Evolutionary conservation across 2,113 vertebrate genomes (phyloP).

Genomic region (Scomber colias): DNA sequence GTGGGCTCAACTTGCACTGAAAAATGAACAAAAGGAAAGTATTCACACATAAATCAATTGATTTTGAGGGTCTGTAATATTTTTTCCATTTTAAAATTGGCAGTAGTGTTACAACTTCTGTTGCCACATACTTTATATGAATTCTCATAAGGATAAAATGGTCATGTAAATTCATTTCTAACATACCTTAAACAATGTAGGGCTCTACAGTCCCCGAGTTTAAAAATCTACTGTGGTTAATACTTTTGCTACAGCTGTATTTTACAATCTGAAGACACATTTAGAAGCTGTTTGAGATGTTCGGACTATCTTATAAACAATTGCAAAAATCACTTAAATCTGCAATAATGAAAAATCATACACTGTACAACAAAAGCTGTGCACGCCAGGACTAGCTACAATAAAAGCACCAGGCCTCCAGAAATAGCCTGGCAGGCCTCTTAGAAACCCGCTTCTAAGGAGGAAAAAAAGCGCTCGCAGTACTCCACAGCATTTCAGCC

Average conservation of each 20-base stretch:
- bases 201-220: background rate
- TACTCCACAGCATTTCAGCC: conserved; percentile 27
- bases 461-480: background rate
- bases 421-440: conserved; percentile 37
- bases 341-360: no score
- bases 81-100: background rate
- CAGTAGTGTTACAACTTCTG: background rate
- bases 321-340: no score
- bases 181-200: background rate
- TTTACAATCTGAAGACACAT: no score
- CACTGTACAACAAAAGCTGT: no score
- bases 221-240: background rate
- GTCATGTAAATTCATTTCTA: background rate
- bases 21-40: background rate
- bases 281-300: no score
- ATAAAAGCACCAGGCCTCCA: conserved; percentile 27
- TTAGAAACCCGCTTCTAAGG: conserved; percentile 30
- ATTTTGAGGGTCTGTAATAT: background rate
- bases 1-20: background rate
- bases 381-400: background rate
- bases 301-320: no score
- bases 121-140: background rate
- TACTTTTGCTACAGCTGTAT: no score
- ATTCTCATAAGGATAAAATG: background rate
- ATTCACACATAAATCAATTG: background rate